Evolutionary conservation across 2,888 invertebrate genomes (phyloP), one percentile per base, ranked within the genome.

Genomic region (Thera britannica): DNA sequence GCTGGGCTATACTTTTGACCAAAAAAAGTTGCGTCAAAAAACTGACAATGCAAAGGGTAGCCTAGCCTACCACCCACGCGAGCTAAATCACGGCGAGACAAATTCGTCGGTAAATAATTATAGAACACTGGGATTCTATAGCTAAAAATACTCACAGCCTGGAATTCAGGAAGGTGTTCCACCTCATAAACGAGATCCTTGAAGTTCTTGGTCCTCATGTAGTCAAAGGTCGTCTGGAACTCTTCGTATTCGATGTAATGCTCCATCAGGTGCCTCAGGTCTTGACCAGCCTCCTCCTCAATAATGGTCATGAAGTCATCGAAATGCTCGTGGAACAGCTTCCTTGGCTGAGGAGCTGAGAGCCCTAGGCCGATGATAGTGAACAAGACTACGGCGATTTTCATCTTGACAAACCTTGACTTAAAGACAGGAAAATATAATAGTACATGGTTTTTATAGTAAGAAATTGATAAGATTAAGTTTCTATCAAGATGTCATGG

Each of bases 141-240:
- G 23, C 23, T 23, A 1, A 23, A 23, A 23, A 55, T n/a, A 85
- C 90, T 89, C 74, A 91, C 90, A 69, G 88, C 88, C 69, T 76
- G 73, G 69, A 91, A 90, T 79, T 90, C 89, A 23, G 89, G 90
- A 70, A 90, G 77, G 4, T 79, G 75, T 77, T 90, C 90, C 85
- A 91, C 84, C 72, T 91, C 90, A 41, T 80, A 82, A 2, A 90
- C 71, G 48, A 90, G 75, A 2, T 84, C 80, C 65, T 80, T 87
- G 80, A 90, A 90, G 70, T 82, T 79, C 5, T 81, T 76, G 0
- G 87, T 84, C 65, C 38, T 69, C 56, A 89, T n/a, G 68, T 88
- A 90, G 2, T 80, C 72, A 1, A 87, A 0, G 9, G 86, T 70
- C 3, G 71, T 70, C 57, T 8, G 7, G 75, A 90, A 90, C 74